Evolutionary conservation across 2,797 vertebrate species (phyloP), one percentile per base, ranked within the genome.

Genomic region (Furcifer pardalis): DNA sequence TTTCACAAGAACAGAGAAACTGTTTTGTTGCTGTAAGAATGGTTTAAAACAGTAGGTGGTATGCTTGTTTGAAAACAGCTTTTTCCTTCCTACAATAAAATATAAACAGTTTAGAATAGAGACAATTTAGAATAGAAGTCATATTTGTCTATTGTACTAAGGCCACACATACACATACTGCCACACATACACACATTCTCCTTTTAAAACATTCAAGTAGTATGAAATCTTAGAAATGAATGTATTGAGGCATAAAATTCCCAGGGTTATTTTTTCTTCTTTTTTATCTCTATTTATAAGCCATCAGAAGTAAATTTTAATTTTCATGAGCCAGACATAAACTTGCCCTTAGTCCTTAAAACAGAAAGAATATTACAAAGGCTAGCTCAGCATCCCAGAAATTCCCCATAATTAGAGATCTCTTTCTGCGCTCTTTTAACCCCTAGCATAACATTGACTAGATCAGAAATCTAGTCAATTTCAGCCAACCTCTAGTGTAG

Each of bases 1-100:
- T 68, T 68, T 81, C 35, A 30, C 77, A 60, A 80, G 5, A 6
- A 0, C 0, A 23, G 7, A 1, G 74, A 81, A 35, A 77, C 0
- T 10, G 63, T 59, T 62, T 52, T 9, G 37, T 1, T 84, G 82
- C 17, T 76, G 1, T 52, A 83, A 71, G 3, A 81, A 60, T 79
- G 79, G 76, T 60, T 73, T 80, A 15, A 44, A 65, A 79, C 69
- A 71, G 66, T n/a, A 30, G 56, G 59, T 52, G 66, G 32, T n/a
- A 32, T 49, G 25, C 52, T 82, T 77, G 37, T 49, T 80, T 79
- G 35, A 59, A 75, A 87, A 60, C 7, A 72, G 3, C 52, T 49
- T 0, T 7, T 82, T 79, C 79, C 73, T 5, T 68, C 21, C 13
- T 40, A 3, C 69, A 5, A 60, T 75, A 82, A 77, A 69, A 74